phyloP scores from a whole-genome alignment of 2,113 vertebrate species.

The Protobothrops mucrosquamatus region DNA sequence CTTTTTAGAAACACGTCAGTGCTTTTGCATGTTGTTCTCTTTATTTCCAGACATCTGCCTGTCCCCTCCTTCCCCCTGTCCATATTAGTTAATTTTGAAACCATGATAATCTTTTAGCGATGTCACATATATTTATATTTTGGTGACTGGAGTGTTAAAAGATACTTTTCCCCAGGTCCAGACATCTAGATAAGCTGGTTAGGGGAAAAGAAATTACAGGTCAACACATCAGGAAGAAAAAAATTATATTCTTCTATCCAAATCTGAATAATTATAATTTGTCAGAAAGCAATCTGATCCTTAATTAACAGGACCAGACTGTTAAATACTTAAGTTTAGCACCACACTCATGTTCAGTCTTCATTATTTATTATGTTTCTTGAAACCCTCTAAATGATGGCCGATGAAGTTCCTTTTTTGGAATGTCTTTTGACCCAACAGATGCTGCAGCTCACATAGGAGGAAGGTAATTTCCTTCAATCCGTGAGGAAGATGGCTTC shows the following conservation, averaged over 20 bases:
- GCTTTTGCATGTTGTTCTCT: not conserved
- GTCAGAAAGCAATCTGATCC: not conserved
- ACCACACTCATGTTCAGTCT: not conserved
- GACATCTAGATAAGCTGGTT: not conserved
- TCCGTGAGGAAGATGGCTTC: not conserved
- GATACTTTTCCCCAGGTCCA: not conserved
- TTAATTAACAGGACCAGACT: not conserved
- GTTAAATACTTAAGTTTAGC: not conserved
- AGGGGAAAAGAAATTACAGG: not conserved
- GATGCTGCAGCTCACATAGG: not conserved
- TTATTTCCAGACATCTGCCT: not conserved
- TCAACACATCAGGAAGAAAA: not conserved
- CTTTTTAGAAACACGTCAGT: not conserved
- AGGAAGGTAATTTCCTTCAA: not conserved
- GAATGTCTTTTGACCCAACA: not conserved
- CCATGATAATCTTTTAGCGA: not conserved
- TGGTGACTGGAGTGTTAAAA: not conserved
- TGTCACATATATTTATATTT: not conserved
- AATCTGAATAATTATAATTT: not conserved
- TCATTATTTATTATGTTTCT: not conserved
- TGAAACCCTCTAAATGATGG: not conserved
- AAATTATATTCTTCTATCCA: not conserved
- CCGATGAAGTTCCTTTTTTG: not conserved
- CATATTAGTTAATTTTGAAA: not conserved
- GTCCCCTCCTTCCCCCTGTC: not conserved